Evolutionary conservation across 2,888 invertebrate species (phyloP).

Genomic region (Galerucella nymphaeae): DNA sequence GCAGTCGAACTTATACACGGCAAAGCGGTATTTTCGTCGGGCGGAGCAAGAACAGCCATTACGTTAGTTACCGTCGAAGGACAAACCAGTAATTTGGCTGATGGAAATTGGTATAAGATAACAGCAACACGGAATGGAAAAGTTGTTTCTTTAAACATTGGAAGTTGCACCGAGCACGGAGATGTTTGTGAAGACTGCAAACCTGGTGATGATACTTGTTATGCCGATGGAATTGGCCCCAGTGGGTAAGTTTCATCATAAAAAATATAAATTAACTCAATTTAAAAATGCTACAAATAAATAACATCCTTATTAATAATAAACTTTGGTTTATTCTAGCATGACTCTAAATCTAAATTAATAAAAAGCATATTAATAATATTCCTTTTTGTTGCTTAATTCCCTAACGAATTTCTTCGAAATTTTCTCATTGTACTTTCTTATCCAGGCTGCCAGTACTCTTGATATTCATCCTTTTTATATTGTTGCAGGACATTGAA

Average conservation of each 20-base stretch:
- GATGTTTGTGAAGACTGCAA: slow-evolving; percentile 88
- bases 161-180: slow-evolving; percentile 85
- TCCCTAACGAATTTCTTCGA: too few species aligned
- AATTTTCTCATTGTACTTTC: too few species aligned
- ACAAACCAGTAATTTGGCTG: slow-evolving; percentile 75
- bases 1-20: slow-evolving; percentile 90
- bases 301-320: too few species aligned
- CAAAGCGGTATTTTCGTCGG: slow-evolving; percentile 88
- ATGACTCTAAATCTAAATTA: too few species aligned
- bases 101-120: slow-evolving; percentile 92
- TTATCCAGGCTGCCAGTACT: too few species aligned
- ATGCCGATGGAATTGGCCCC: slow-evolving; percentile 86
- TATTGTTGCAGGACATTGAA: slow-evolving; percentile 81
- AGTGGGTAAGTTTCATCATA: slow-evolving; percentile 77
- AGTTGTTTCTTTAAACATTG: slow-evolving; percentile 85
- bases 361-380: too few species aligned
- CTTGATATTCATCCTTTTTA: slow-evolving; percentile 30
- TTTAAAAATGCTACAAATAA: too few species aligned
- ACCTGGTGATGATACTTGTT: slow-evolving; percentile 84
- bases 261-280: neutral
- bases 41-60: slow-evolving; percentile 88
- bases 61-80: slow-evolving; percentile 80
- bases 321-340: too few species aligned
- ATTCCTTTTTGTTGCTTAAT: too few species aligned
- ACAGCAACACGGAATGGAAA: slow-evolving; percentile 91